Evolutionary conservation across 1,140 invertebrate genomes (phyloP), one percentile per base, ranked within the genome.

Genomic region (Tyrophagus putrescentiae): DNA sequence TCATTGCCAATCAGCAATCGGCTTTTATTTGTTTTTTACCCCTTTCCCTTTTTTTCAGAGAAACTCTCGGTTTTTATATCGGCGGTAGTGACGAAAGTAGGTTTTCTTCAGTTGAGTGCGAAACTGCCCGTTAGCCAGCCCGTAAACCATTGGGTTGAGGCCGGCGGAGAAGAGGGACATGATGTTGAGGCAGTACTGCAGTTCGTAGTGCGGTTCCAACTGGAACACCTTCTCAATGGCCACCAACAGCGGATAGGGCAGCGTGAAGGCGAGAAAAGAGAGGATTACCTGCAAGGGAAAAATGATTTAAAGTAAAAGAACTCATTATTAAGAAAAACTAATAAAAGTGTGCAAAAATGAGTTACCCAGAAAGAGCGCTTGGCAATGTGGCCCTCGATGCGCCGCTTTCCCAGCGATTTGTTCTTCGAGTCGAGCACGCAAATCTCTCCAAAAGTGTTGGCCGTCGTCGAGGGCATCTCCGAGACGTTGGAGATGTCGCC

Each of bases 341-440:
- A n/a, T n/a, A n/a, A n/a, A n/a, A n/a, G n/a, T n/a, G n/a, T n/a
- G n/a, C n/a, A n/a, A n/a, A n/a, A n/a, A n/a, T n/a, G n/a, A n/a
- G n/a, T n/a, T n/a, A n/a, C 57, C 18, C 29, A 59, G n/a, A 59
- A 42, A 7, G 57, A 59, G 13, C 32, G 7, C 36, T 59, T 59
- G 28, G 57, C 57, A 45, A 45, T 59, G 21, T 59, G 27, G 5
- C 41, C 57, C 39, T 59, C 57, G 25, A 59, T 45, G 11, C 39
- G 7, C 23, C 57, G 3, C 34, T 28, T 45, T 11, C 57, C 57
- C 7, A 45, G 57, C 34, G 36, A 45, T 21, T 45, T 41, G 34
- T 59, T 59, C 32, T 50, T 59, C 13, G 25, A 13, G 50, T 59
- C 41, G 1, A 59, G n/a, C 9, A 59, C 57, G 29, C 57, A 59